phyloP scores from a whole-genome alignment of 2,888 invertebrate genomes.

The Lucinisca nassula region DNA sequence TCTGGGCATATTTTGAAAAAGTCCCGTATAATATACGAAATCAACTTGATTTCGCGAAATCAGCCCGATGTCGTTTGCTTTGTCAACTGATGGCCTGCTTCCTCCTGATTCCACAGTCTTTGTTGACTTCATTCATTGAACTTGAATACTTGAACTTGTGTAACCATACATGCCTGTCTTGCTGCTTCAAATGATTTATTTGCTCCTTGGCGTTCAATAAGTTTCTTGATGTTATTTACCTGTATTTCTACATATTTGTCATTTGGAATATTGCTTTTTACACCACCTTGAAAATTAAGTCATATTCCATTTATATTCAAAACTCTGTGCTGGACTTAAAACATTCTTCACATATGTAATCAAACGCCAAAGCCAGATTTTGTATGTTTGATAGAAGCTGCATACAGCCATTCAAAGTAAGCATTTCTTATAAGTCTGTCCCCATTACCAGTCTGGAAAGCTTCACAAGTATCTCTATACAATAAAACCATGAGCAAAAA shows the following conservation, averaged over 20 bases:
- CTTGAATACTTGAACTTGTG: constrained; percentile 11
- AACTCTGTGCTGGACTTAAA: neutral
- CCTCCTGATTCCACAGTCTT: neutral
- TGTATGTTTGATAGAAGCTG: neutral
- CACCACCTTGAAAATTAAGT: constrained; percentile 37
- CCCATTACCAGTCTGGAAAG: constrained; percentile 4
- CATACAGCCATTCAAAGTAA: constrained; percentile 29
- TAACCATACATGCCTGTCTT: constrained; percentile 26
- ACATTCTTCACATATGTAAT: neutral
- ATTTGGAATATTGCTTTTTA: constrained; percentile 43
- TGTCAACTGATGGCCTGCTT: neutral
- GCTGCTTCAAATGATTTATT: constrained; percentile 41
- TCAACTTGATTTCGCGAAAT: no score
- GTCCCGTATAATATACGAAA: no score
- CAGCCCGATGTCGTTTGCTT: neutral
- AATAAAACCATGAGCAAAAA: neutral
- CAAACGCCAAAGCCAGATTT: constrained; percentile 29
- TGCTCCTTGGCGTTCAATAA: constrained; percentile 39
- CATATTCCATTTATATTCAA: constrained; percentile 32
- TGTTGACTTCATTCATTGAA: neutral
- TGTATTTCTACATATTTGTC: constrained; percentile 41
- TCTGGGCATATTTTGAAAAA: no score
- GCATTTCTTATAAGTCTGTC: constrained; percentile 14
- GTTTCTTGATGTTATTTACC: constrained; percentile 37
- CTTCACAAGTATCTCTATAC: neutral